Base-by-base conservation (phyloP, 1,140 invertebrate species). In the Druon quercuslanigerum region DNA sequence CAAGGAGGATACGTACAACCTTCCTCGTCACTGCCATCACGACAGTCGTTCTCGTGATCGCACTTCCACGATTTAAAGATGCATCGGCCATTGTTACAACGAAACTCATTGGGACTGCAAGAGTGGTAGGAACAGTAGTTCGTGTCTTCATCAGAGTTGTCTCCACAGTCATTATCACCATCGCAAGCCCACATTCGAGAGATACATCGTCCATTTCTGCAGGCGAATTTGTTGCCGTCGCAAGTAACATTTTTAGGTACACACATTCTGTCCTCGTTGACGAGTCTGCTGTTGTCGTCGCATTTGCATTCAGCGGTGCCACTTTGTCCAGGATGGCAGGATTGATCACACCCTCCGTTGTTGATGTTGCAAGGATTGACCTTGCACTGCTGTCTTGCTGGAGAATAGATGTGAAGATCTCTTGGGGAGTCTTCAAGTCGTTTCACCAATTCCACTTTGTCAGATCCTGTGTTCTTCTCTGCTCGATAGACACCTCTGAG, bases 111-210 rank as follows among this genome's bases (percentile, higher is more conserved):
- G 0, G 96, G 93, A 20, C 95, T 96, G 88, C 98, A 99, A 0
- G 97, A 98, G 86, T 99, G 97, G 87, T 96, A 96, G 12, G 97
- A 93, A 89, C 98, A 99, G 86, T 98, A 99, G 85, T 96, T 96
- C 19, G 93, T 92, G 85, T 98, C 96, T 92, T 99, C 99, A 89
- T 99, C 98, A 3, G 96, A 96, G 33, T 95, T 96, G 89, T 99
- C 99, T 0, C 96, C 96, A 87, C 98, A 99, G 85, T 99, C 97
- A 82, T 98, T 96, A 81, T 99, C 98, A 0, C 96, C 96, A 89
- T 99, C 98, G 89, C 98, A 99, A 5, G 97, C 96, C 97, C 98
- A 99, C 93, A 98, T 96, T 71, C 97, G 92, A 0, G 96, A 97
- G 75, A 99, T 98, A 86, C 98, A 99, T 84, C 98, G 96, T 9